Evolutionary conservation across 2,797 vertebrate genomes (phyloP).

Genomic region (Sebastes taczanowskii): DNA sequence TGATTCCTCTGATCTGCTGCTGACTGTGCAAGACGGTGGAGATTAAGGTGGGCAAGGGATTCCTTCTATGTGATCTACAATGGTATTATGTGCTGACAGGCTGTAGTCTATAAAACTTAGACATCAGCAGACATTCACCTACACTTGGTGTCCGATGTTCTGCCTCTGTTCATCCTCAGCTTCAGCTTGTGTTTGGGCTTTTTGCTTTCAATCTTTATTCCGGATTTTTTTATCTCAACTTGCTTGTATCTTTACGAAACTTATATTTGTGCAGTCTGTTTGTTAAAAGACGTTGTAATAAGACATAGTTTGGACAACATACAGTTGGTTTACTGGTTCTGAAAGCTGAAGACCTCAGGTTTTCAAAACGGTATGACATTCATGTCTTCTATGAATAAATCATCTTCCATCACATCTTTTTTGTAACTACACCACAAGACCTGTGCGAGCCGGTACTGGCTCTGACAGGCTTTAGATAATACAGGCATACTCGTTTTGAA

Average conservation of each 20-base stretch:
- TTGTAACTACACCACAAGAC: too few relatives aligned
- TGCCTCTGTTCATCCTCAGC: not conserved
- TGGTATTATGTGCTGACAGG: not conserved
- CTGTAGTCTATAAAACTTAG: not conserved
- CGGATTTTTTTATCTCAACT: accelerated
- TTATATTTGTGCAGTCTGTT: not conserved
- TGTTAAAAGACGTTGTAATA: accelerated
- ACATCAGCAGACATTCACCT: not conserved
- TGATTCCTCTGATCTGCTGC: slow-evolving; percentile 24
- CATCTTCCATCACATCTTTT: too few relatives aligned
- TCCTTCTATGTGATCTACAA: slow-evolving; percentile 27
- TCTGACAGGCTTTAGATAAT: too few relatives aligned
- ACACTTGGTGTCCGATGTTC: not conserved
- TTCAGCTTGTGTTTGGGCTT: not conserved
- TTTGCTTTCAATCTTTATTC: not conserved
- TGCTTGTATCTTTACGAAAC: accelerated
- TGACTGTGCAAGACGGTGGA: slow-evolving; percentile 30
- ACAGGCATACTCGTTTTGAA: not conserved
- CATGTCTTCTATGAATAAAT: too few relatives aligned
- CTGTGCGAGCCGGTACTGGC: too few relatives aligned
- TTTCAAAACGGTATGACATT: too few relatives aligned
- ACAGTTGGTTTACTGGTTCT: too few relatives aligned
- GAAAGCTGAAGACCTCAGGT: too few relatives aligned
- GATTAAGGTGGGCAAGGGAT: slow-evolving; percentile 34
- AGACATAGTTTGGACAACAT: too few relatives aligned